These are phyloP conservation scores for Psittacula cyanocephala DNA, from an alignment of 2,113 vertebrate genomes.

Conservation along the genomic window DNA sequence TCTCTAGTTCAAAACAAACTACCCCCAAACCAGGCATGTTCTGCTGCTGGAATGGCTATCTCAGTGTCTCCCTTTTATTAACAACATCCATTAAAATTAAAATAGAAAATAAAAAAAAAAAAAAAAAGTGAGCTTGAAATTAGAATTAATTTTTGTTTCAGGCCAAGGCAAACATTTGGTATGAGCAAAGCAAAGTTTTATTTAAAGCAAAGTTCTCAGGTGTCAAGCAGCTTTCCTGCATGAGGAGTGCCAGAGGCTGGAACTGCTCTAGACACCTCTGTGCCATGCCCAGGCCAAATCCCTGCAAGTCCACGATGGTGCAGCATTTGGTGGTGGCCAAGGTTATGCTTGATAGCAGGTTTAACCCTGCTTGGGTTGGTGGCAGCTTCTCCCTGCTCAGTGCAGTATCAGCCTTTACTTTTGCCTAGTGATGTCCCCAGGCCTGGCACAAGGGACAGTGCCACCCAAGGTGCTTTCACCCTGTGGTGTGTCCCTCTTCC, in stretches of 20 bases:
- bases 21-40: constrained; percentile 21
- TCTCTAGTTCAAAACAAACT: neutral
- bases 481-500: neutral
- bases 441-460: neutral
- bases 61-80: constrained; percentile 6
- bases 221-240: neutral
- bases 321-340: fast-evolving
- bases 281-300: neutral
- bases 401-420: neutral
- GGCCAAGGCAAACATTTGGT: neutral
- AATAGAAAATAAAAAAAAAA: neutral
- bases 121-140: neutral
- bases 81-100: neutral
- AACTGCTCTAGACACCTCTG: neutral
- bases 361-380: neutral
- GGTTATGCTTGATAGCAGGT: neutral
- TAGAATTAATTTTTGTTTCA: neutral
- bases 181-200: neutral
- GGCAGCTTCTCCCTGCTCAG: neutral
- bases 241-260: neutral
- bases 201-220: neutral
- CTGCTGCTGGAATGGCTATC: neutral
- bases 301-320: neutral
- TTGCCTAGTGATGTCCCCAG: fast-evolving
- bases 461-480: neutral